Percentiles rank a stretch among this genome's conserved stretches.
phyloP scores from a whole-genome alignment of 2,888 invertebrate genomes.

The Stenoptilia bipunctidactyla region DNA sequence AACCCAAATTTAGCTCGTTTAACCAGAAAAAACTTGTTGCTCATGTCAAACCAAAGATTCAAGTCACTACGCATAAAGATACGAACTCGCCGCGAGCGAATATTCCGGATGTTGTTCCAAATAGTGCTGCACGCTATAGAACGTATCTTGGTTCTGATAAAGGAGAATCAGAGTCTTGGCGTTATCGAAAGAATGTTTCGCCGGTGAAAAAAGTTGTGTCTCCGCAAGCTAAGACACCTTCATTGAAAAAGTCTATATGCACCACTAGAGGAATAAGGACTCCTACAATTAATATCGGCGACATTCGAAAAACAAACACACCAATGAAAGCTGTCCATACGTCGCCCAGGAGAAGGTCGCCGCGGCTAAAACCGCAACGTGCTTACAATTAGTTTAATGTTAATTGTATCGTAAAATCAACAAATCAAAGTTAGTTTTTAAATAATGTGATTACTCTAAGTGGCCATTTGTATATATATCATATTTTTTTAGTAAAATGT shows the following conservation, averaged over 20 bases:
- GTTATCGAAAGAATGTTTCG: slow-evolving; percentile 38
- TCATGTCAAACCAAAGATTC: slow-evolving; percentile 36
- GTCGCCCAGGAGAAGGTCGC: slow-evolving; percentile 53
- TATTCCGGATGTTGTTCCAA: slow-evolving; percentile 23
- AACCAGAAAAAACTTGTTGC: slow-evolving; percentile 34
- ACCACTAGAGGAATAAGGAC: slow-evolving; percentile 68
- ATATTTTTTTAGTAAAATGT: slow-evolving; percentile 13
- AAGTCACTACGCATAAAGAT: slow-evolving; percentile 19
- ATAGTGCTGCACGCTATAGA: slow-evolving; percentile 21
- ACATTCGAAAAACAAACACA: slow-evolving; percentile 64
- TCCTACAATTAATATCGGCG: slow-evolving; percentile 36
- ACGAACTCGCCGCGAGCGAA: slow-evolving; percentile 1
- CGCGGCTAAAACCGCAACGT: slow-evolving; percentile 38
- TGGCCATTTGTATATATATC: slow-evolving; percentile 45
- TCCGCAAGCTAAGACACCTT: slow-evolving; percentile 57
- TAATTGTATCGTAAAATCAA: slow-evolving; percentile 10
- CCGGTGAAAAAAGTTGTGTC: slow-evolving; percentile 41
- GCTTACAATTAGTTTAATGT: slow-evolving; percentile 21
- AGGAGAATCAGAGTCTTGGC: slow-evolving; percentile 32
- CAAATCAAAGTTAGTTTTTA: slow-evolving; percentile 5
- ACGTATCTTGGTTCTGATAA: slow-evolving; percentile 23
- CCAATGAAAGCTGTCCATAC: slow-evolving; percentile 68
- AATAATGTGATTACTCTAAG: slow-evolving; percentile 24
- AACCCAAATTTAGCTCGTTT: slow-evolving; percentile 43
- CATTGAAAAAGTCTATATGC: slow-evolving; percentile 72